Evolutionary conservation across 2,113 vertebrate genomes (phyloP), one percentile per base, ranked within the genome.

Genomic region (Xiphophorus couchianus): DNA sequence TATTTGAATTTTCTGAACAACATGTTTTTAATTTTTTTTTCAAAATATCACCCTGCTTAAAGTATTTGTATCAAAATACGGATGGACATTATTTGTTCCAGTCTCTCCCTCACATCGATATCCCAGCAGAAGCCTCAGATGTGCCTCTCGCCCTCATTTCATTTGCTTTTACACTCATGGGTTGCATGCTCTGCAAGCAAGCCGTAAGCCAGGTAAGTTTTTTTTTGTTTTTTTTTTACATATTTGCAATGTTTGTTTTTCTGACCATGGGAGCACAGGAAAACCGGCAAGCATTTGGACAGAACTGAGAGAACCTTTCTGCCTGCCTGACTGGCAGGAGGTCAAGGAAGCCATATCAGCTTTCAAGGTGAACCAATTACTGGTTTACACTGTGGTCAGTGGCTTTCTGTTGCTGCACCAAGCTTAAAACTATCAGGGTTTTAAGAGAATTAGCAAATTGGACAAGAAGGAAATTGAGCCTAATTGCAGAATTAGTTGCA

Each of bases 341-440:
- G 80, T 88, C 88, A 84, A 81, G 62, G 69, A 33, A 22, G 86
- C 78, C 73, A 25, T 86, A 89, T 90, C 85, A 42, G 70, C 76
- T 93, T 90, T 90, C 90, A 86, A 72, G 86, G 86, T 89, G 71
- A 86, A 85, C 83, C 88, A 92, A 91, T 94, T 92, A 90, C 83
- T 76, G 89, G 65, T 91, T 88, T 87, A 92, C 83, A 87, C 80
- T 90, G 87, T 84, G 87, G 88, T 90, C 30, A 61, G 68, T 77
- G 69, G 87, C 61, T 79, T 89, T 58, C 88, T 92, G 83, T 80
- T 76, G 80, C 87, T 91, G 86, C 80, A 87, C 78, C 74, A 73
- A 77, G 73, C 87, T 69, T 92, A 90, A 93, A 91, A 89, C 84
- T 84, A 90, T 85, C 88, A 87, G 51, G 74, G 86, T 86, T 88